Base-by-base conservation (phyloP, 2,113 vertebrate genomes). In the Boulengerochromis microlepis region DNA sequence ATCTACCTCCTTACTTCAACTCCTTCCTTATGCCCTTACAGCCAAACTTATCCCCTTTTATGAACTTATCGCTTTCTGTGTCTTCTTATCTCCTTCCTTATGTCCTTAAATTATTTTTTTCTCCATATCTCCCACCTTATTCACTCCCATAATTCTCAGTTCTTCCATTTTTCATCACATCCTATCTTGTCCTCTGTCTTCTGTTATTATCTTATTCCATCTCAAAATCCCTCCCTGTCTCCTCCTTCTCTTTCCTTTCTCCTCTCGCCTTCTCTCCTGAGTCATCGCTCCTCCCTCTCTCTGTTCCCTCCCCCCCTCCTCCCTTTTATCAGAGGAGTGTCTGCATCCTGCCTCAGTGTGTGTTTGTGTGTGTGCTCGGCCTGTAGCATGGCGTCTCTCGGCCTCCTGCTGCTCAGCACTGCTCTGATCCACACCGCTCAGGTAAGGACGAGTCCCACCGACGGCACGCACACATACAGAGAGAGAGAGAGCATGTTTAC, bases 351-450 rank as follows among this genome's bases (percentile, higher is more conserved):
- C 11, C 54, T 71, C 82, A 64, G 90, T 89, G 87, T 80, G 93
- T 83, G 81, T 85, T 2, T 26, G 45, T 53, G 83, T 88, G 82
- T 24, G 87, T 69, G 56, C 83, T 85, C 64, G 29, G 82, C 85
- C 84, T 45, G 87, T 66, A 92, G 84, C 64, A 95, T 95, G 94
- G 91, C 93, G 76, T 94, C 90, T 56, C 87, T 94, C 81, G 1
- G 89, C 86, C 87, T 94, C 87, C 90, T 95, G 90, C 87, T 95
- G 89, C 92, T 94, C 81, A 42, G 88, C 71, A 33, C 90, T 8
- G 86, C 90, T 80, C 91, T 95, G 81, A 54, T 95, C 33, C 91
- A 93, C 54, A 16, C 54, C 42, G n/a, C 76, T 74, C 94, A 93
- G 95, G 95, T 95, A 93, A 86, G 91, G 12, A 88, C 4, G n/a